These are phyloP conservation scores for Agrotis exclamationis DNA, from an alignment of 2,888 invertebrate genomes.

Conservation along the genomic window DNA sequence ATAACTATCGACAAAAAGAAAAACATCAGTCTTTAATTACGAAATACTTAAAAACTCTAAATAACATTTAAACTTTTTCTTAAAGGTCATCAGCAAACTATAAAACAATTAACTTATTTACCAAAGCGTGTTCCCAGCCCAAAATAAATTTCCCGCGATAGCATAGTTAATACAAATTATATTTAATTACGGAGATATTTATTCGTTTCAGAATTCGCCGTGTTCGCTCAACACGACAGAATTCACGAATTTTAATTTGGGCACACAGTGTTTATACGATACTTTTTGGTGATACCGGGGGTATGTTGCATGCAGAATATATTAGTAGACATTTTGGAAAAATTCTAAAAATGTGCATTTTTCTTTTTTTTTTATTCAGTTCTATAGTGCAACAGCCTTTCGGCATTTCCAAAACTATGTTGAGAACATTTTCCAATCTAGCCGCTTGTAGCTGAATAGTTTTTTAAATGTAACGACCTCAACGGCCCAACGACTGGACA, in stretches of 20 bases:
- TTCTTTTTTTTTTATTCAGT: too few species aligned
- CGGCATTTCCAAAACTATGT: too few species aligned
- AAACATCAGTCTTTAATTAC: background rate
- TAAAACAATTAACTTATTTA: conserved; percentile 46
- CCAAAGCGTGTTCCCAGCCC: conserved; percentile 55
- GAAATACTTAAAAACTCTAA: conserved; percentile 17
- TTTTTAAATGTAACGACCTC: too few species aligned
- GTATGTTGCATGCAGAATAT: conserved; percentile 62
- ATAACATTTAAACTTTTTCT: background rate
- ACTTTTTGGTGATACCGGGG: conserved; percentile 80
- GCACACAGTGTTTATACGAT: conserved; percentile 80
- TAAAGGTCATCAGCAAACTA: conserved; percentile 25
- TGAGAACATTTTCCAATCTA: background rate
- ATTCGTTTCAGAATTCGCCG: conserved; percentile 70
- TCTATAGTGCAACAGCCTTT: too few species aligned
- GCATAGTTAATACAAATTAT: conserved; percentile 77
- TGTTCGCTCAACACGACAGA: conserved; percentile 75
- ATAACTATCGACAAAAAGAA: background rate
- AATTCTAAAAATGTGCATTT: conserved; percentile 12
- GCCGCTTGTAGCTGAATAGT: too few species aligned
- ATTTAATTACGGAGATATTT: conserved; percentile 80
- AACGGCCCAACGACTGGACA: too few species aligned
- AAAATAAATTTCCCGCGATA: conserved; percentile 61
- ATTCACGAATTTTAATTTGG: conserved; percentile 88
- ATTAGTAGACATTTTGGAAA: conserved; percentile 31